Evolutionary conservation across 2,888 invertebrate species (phyloP).

Genomic region (Sesia apiformis): DNA sequence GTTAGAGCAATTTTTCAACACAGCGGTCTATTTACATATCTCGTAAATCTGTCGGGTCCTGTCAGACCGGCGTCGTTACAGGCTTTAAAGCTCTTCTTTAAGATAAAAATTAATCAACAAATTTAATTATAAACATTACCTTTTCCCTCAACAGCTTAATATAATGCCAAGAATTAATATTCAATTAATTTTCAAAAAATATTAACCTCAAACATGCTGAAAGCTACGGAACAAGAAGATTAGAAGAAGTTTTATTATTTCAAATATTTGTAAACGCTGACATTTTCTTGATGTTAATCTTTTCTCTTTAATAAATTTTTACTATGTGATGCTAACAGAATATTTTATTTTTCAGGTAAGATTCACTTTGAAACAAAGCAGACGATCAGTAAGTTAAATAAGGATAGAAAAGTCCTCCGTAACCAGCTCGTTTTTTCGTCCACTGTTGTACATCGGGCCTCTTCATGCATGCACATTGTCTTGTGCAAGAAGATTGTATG

Average conservation of each 20-base stretch:
- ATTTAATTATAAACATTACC: background rate
- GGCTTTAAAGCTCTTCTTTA: background rate
- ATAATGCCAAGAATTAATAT: background rate
- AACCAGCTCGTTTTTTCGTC: no score
- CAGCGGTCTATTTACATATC: conserved; percentile 45
- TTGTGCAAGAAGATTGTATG: no score
- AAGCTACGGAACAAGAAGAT: background rate
- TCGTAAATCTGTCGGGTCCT: conserved; percentile 31
- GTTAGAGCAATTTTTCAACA: conserved; percentile 49
- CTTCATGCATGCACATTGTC: no score
- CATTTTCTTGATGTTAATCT: background rate
- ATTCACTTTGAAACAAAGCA: background rate
- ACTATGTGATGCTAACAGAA: background rate
- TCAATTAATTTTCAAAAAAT: background rate
- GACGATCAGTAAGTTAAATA: no score
- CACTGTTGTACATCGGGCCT: no score
- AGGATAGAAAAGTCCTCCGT: no score
- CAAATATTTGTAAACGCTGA: background rate
- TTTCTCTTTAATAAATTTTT: background rate
- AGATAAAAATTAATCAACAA: background rate
- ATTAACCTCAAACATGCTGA: background rate
- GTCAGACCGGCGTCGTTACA: conserved; percentile 17
- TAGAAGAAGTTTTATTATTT: background rate
- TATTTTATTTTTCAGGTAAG: background rate
- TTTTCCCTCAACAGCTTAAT: background rate